Base-by-base conservation (phyloP, 2,797 vertebrate genomes). In the Passerculus sandwichensis region DNA sequence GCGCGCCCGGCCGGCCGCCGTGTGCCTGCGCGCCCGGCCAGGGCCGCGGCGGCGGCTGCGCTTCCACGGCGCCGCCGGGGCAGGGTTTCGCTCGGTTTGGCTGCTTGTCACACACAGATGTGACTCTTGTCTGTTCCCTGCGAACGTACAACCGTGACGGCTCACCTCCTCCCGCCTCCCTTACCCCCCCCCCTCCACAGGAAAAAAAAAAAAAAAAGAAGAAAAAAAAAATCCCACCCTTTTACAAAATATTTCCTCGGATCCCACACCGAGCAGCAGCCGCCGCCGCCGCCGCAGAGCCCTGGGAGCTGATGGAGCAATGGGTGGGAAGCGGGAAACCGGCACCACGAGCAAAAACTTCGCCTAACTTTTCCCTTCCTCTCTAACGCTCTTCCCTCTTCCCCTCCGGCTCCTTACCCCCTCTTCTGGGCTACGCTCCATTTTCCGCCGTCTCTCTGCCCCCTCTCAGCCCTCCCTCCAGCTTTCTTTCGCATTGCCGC, bases 41-140 rank as follows among this genome's bases (percentile, higher is more conserved):
- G 53, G 76, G 51, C 62, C 62, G 57, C 50, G 29, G 66, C 32
- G 36, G 85, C 82, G 53, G n/a, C 69, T 29, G 40, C 62, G 34
- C 71, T 88, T 47, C 45, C 59, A 66, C 69, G 54, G 45, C 88
- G 91, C 82, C 88, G 78, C 75, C 45, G 27, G 90, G 95, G 94
- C 96, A 96, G 94, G 93, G 93, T 85, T 85, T 90, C 85, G 71
- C 89, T 71, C 79, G 91, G 85, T 59, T 88, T 93, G 91, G 94
- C 96, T 81, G 78, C 65, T 86, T 96, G 97, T 97, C 96, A 42
- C 70, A 93, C 96, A 82, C 96, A 94, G 96, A 91, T 86, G 97
- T 95, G 97, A 78, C 91, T 80, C 87, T 79, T 57, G 78, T 88
- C 76, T 91, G 87, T 86, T 67, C 84, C 88, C 76, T 70, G 88